Base-by-base conservation (phyloP, 2,888 invertebrate genomes). In the Protophormia terraenovae region DNA sequence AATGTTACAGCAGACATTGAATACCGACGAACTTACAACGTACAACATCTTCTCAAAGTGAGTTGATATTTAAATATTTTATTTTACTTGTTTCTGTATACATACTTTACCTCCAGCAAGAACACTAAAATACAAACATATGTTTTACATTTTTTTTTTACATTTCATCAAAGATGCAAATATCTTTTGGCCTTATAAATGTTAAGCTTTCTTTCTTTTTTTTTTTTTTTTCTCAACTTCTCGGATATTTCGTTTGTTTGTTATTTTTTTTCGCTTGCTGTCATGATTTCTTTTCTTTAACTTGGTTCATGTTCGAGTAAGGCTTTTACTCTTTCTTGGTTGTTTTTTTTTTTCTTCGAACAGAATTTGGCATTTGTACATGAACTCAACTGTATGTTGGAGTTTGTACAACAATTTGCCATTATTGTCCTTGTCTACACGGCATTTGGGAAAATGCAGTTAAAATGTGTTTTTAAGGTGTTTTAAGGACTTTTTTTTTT, bases 371-470 rank as follows among this genome's bases (percentile, higher is more conserved):
- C 85, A 75, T 82, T 85, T 66, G 82, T 75, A 78, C 69, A 72
- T 67, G 76, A 73, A 71, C 62, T 75, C 53, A 47, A 55, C 64
- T 77, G 53, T 58, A 47, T 41, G 45, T 27, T 22, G 58, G 19
- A 22, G 79, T 50, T 79, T 64, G 41, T 81, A 84, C 72, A 79
- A 71, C 85, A 85, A 85, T 82, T 85, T 85, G 77, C 82, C 85
- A 82, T 85, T 85, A 85, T 85, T 85, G 85, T 85, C 82, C 82
- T 85, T 85, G 85, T 85, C 78, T 85, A 85, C 85, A 85, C 55
- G 73, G 73, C 85, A 82, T 85, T 82, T 85, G 75, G 75, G 78
- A 72, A 81, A 76, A 85, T 85, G 75, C 78, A 85, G 75, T 79
- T 71, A 58, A 82, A 85, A 85, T 82, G 69, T 85, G 82, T 85